Evolutionary conservation across 1,140 invertebrate species (phyloP).

Genomic region (Andrena cerasifolii): DNA sequence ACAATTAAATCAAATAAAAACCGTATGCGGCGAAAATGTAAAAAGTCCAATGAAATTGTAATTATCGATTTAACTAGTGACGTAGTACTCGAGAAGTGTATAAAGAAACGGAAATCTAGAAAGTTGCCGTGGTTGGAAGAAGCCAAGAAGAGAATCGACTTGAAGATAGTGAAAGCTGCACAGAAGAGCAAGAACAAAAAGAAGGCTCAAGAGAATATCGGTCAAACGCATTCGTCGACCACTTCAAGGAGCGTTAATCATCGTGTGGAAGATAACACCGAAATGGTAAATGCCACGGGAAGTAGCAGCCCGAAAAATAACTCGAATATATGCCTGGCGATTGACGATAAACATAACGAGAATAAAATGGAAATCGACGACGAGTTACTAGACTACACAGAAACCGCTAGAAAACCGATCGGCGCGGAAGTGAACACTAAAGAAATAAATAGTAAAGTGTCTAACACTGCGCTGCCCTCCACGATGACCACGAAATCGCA

Average conservation of each 20-base stretch:
- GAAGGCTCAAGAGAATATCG: not conserved
- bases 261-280: constrained; percentile 37
- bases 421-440: constrained; percentile 35
- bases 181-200: constrained; percentile 42
- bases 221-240: not conserved
- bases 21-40: constrained; percentile 51
- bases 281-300: not conserved
- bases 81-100: constrained; percentile 57
- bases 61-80: constrained; percentile 77
- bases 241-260: constrained; percentile 20
- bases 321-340: not conserved
- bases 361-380: constrained; percentile 12
- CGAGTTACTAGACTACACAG: not conserved
- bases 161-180: constrained; percentile 51
- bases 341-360: not conserved
- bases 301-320: constrained; percentile 30
- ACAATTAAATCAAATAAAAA: constrained; percentile 45
- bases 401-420: constrained; percentile 19
- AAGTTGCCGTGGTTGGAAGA: constrained; percentile 71
- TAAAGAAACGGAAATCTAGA: constrained; percentile 66
- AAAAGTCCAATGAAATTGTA: constrained; percentile 70
- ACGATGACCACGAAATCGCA: constrained; percentile 26
- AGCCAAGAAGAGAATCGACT: constrained; percentile 59
- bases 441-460: constrained; percentile 10
- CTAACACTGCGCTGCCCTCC: constrained; percentile 21